These are phyloP conservation scores for Heliconius cydno DNA, from an alignment of 2,888 invertebrate genomes.

Conservation along the genomic window DNA sequence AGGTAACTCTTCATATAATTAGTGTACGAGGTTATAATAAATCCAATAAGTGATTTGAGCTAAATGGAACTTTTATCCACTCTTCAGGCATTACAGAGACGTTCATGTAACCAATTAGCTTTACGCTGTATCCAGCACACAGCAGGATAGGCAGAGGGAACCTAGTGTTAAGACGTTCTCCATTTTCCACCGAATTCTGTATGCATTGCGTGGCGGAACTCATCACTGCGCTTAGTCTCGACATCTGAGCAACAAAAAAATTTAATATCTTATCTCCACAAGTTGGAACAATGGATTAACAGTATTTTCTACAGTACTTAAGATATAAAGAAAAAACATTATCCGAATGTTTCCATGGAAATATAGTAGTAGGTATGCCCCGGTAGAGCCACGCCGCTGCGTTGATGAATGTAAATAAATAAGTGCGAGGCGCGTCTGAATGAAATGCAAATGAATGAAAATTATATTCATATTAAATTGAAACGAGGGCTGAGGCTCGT, in stretches of 20 bases:
- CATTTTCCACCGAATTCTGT: no score
- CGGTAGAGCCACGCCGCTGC: neutral
- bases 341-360: constrained; percentile 15
- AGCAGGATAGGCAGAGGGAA: no score
- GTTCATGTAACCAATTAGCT: no score
- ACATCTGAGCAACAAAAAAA: no score
- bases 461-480: constrained; percentile 40
- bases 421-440: constrained; percentile 25
- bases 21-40: neutral
- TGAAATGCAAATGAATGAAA: constrained; percentile 41
- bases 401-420: constrained; percentile 32
- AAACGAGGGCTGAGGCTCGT: constrained; percentile 29
- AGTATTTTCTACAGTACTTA: neutral
- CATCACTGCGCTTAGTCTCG: no score
- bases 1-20: neutral
- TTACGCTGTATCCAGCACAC: no score
- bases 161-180: no score
- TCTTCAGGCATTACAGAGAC: no score
- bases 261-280: no score
- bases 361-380: neutral
- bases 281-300: neutral
- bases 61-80: no score
- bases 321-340: neutral
- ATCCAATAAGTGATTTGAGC: neutral
- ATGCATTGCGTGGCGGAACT: no score